These are phyloP conservation scores for Andricus curvator DNA, from an alignment of 2,888 invertebrate genomes.

Conservation along the genomic window DNA sequence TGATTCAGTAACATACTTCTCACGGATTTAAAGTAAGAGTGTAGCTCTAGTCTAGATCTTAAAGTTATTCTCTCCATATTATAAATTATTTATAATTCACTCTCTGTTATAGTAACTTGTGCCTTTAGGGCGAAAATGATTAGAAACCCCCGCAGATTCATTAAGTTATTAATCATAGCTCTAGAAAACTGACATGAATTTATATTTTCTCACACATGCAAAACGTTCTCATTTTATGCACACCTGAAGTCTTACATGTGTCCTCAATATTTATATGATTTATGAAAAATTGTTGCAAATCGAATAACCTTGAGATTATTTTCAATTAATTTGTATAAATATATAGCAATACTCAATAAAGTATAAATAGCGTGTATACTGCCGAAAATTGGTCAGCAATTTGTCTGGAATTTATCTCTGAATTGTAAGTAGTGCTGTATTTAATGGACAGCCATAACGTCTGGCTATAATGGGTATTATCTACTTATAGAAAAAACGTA, in stretches of 20 bases:
- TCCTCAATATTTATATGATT: neutral
- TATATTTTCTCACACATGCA: neutral
- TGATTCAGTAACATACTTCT: no score
- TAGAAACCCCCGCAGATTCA: neutral
- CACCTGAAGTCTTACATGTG: neutral
- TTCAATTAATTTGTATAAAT: neutral
- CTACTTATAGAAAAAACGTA: no score
- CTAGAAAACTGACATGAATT: neutral
- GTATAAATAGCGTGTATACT: neutral
- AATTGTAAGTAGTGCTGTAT: neutral
- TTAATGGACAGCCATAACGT: neutral
- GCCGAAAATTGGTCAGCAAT: neutral
- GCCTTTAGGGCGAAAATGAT: neutral
- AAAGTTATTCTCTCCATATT: no score
- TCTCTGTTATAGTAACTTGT: neutral
- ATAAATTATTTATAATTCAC: neutral
- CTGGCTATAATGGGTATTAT: no score
- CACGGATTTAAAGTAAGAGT: no score
- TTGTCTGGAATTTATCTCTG: neutral
- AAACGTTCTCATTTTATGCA: neutral
- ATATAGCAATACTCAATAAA: no score
- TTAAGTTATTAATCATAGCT: neutral
- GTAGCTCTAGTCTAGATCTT: no score
- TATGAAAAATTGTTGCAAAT: conserved; percentile 9
- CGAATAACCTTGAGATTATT: neutral